Evolutionary conservation across 53 echinoderm and acorn worm genomes (phyloP), one percentile per base, ranked within the genome.

Genomic region (Echinometra lucunter): DNA sequence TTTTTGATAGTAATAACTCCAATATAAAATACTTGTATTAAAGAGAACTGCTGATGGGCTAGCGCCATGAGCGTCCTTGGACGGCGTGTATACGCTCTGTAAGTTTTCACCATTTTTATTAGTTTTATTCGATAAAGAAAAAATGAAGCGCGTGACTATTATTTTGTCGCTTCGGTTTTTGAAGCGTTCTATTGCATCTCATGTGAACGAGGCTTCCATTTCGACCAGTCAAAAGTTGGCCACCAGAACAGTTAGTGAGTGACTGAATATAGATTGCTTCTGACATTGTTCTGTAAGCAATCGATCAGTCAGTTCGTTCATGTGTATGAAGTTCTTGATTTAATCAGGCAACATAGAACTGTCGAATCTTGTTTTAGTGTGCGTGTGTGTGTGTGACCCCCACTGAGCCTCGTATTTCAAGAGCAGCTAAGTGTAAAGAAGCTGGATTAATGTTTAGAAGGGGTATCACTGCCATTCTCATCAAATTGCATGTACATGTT

Each of bases 321-420:
- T 85, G 85, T 85, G 85, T 49, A 85, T 85, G 85, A 85, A 47
- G 13, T 45, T 85, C 85, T 85, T 85, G 85, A 85, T 85, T 47
- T 47, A 45, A 85, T 85, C 49, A 47, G 45, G 4, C 30, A 49
- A n/a, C 21, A 25, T 53, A 30, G 47, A 30, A 47, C 12, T 35
- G 44, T 45, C 85, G n/a, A 83, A 45, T 83, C 49, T 16, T n/a
- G 47, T 10, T 3, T 28, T 45, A 49, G 28, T 85, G 47, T 35
- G 38, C 6, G 49, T 47, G 83, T 40, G 18, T n/a, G n/a, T n/a
- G n/a, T n/a, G n/a, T n/a, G n/a, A n/a, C 45, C 49, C 49, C 49
- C 49, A 27, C 49, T 25, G 49, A n/a, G 49, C n/a, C 49, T 49
- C 49, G 25, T 4, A 35, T n/a, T 78, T 78, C 69, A 69, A 28